Conservation (phyloP, 2,113 vertebrate genomes). For the Merops nubicus region DNA sequence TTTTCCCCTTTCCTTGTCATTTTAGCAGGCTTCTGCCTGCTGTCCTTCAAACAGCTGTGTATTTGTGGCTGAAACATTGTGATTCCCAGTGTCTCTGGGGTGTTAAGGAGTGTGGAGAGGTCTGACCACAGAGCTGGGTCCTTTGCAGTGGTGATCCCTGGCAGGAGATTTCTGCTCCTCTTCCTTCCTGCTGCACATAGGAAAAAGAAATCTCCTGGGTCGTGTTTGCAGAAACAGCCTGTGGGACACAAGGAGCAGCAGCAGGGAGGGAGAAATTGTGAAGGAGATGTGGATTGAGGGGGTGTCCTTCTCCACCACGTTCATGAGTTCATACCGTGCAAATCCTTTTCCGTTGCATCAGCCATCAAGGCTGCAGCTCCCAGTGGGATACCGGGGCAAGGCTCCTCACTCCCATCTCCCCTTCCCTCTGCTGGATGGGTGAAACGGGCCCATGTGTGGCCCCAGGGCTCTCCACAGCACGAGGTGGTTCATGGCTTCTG, state of each 20-base stretch:
- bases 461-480: neutral
- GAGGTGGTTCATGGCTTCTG: neutral
- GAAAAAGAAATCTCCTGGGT: neutral
- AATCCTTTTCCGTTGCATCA: neutral
- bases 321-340: neutral
- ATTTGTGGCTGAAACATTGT: neutral
- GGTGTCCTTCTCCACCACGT: neutral
- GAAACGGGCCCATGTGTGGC: neutral
- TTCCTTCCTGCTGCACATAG: rapidly evolving
- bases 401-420: neutral
- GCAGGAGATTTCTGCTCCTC: neutral
- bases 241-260: neutral
- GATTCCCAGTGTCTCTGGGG: neutral
- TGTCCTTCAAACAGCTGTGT: neutral
- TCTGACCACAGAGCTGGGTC: neutral
- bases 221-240: neutral
- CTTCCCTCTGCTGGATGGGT: neutral
- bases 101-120: rapidly evolving
- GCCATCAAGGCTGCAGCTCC: neutral
- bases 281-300: neutral
- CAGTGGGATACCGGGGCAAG: neutral
- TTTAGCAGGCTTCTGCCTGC: neutral
- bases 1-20: neutral
- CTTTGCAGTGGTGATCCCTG: neutral
- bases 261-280: neutral